phyloP scores from a whole-genome alignment of 2,888 invertebrate species.

The Bibio marci region DNA sequence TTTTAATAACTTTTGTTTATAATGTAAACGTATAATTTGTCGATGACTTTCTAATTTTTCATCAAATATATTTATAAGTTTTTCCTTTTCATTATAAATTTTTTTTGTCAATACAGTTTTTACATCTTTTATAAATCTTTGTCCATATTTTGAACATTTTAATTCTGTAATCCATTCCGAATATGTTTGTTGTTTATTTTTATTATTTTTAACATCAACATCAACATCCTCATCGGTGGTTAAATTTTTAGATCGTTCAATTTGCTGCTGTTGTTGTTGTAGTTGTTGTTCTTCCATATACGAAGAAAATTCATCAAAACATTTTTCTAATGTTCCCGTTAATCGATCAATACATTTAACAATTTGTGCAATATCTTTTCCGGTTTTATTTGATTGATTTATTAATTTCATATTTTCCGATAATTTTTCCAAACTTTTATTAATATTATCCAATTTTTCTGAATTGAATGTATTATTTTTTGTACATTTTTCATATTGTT shows the following conservation, averaged over 20 bases:
- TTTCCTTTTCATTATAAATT: constrained; percentile 18
- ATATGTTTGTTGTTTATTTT: constrained; percentile 1
- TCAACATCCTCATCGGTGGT: neutral
- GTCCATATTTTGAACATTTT: constrained; percentile 20
- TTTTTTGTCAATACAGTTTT: constrained; percentile 21
- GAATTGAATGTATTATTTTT: constrained; percentile 1
- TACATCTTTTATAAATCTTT: constrained; percentile 20
- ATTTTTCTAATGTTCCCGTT: constrained; percentile 17
- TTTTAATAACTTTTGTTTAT: constrained; percentile 20
- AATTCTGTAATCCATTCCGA: constrained; percentile 26
- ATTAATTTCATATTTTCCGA: constrained; percentile 15
- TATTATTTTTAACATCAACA: too few species aligned
- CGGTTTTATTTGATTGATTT: constrained; percentile 14
- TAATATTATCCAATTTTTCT: constrained; percentile 10
- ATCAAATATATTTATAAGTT: constrained; percentile 17
- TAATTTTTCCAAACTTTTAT: constrained; percentile 17
- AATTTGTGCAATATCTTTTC: constrained; percentile 14
- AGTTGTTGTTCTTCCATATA: constrained; percentile 12
- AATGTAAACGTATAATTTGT: constrained; percentile 18
- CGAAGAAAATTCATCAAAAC: constrained; percentile 16
- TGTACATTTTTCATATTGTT: neutral
- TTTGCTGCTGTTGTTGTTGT: too few species aligned
- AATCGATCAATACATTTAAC: constrained; percentile 16
- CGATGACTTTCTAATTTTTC: constrained; percentile 20
- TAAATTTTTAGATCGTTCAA: neutral